A percentile compares a stretch with the other conserved stretches of the same genome.
phyloP scores from a whole-genome alignment of 2,888 invertebrate genomes.

The Plebejus anna region DNA sequence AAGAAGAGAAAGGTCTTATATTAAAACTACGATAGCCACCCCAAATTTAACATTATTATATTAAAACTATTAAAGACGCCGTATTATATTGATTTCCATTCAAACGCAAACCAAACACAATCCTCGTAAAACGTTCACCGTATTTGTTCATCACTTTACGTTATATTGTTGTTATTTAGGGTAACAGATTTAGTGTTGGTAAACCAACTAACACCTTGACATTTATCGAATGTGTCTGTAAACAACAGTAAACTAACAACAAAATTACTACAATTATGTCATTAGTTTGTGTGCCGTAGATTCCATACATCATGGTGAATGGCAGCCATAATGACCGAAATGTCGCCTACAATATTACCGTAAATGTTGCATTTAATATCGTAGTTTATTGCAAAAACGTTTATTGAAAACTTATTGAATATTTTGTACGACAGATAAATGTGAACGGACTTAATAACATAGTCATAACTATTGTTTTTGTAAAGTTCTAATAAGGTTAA shows the following conservation, averaged over 20 bases:
- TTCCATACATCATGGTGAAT: conserved; percentile 1
- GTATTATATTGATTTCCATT: background rate
- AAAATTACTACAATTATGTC: conserved; percentile 26
- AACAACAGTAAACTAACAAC: conserved; percentile 26
- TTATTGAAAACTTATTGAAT: background rate
- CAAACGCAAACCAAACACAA: background rate
- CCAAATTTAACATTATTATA: too few species aligned
- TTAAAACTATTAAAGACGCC: too few species aligned
- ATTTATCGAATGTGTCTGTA: conserved; percentile 4
- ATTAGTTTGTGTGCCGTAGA: conserved; percentile 3
- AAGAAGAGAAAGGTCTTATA: too few species aligned
- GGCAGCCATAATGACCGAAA: conserved; percentile 12
- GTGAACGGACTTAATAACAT: background rate
- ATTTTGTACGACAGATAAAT: background rate
- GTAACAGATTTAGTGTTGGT: conserved; percentile 1
- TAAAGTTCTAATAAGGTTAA: too few species aligned
- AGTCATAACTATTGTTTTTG: too few species aligned
- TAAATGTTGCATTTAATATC: background rate
- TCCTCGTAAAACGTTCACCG: background rate
- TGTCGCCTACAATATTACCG: background rate
- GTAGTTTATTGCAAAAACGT: background rate
- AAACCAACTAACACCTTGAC: conserved; percentile 21
- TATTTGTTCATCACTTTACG: background rate
- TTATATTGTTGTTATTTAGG: conserved; percentile 11
- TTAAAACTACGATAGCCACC: too few species aligned